phyloP scores from a whole-genome alignment of 2,888 invertebrate species.

The Cremastinae sp. region DNA sequence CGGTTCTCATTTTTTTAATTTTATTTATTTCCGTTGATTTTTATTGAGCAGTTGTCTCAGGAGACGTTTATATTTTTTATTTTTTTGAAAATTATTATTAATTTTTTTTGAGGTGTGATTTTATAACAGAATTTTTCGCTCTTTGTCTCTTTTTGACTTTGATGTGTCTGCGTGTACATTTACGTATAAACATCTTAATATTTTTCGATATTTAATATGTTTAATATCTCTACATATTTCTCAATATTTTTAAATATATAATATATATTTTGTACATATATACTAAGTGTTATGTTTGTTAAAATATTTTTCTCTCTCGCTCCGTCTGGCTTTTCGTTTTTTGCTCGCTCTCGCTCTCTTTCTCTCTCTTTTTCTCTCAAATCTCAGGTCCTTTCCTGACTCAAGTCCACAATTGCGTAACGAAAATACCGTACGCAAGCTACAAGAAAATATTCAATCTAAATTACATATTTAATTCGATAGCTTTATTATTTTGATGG shows the following conservation, averaged over 20 bases:
- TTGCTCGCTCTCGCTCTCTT: slow-evolving; percentile 60
- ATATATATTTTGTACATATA: slow-evolving; percentile 32
- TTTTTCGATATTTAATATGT: slow-evolving; percentile 7
- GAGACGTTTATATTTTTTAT: slow-evolving; percentile 5
- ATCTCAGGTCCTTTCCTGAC: slow-evolving; percentile 50
- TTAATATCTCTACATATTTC: slow-evolving; percentile 34
- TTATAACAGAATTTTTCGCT: slow-evolving; percentile 23
- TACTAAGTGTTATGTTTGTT: slow-evolving; percentile 54
- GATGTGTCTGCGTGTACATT: slow-evolving; percentile 46
- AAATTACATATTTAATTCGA: too few species aligned
- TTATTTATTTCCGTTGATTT: too few species aligned
- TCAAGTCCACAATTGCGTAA: not conserved
- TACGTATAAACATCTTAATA: too few species aligned
- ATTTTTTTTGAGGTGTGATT: slow-evolving; percentile 7
- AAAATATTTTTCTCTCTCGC: slow-evolving; percentile 63
- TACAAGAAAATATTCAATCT: not conserved
- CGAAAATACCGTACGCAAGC: not conserved
- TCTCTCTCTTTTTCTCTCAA: slow-evolving; percentile 40
- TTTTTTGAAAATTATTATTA: slow-evolving; percentile 19
- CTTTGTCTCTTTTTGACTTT: slow-evolving; percentile 35
- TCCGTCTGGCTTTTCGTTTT: slow-evolving; percentile 56
- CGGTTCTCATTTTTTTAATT: too few species aligned
- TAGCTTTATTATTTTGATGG: too few species aligned
- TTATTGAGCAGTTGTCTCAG: too few species aligned
- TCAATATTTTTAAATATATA: slow-evolving; percentile 26